Evolutionary conservation across 2,888 invertebrate genomes (phyloP).

Genomic region (Cotesia congregata): DNA sequence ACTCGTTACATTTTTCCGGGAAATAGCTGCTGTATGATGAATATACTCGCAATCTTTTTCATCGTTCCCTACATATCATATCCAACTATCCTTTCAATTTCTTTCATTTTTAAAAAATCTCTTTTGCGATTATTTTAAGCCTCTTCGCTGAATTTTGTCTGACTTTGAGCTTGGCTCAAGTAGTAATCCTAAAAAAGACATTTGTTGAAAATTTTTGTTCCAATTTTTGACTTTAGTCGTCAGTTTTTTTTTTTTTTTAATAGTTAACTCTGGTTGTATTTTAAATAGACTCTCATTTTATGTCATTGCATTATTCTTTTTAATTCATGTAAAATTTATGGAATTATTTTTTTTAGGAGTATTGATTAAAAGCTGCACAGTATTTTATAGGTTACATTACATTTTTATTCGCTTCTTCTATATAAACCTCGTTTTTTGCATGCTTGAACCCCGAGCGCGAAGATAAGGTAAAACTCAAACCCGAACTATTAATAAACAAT

Average conservation of each 20-base stretch:
- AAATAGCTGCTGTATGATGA: neutral
- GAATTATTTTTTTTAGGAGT: no score
- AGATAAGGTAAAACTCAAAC: no score
- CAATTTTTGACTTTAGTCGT: neutral
- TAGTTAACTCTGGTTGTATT: neutral
- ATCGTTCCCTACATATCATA: neutral
- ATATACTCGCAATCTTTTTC: constrained; percentile 1
- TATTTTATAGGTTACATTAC: no score
- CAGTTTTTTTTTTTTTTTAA: neutral
- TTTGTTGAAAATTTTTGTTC: constrained; percentile 11
- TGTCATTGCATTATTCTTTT: no score
- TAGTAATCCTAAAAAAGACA: neutral
- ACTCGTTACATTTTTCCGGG: neutral
- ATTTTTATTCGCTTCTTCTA: no score
- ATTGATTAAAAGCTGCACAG: no score
- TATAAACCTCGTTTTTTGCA: no score
- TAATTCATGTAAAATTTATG: no score
- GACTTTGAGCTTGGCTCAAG: neutral
- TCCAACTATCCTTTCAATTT: neutral
- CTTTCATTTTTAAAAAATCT: constrained; percentile 5
- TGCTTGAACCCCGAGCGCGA: no score
- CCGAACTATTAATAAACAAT: no score
- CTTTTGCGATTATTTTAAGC: constrained; percentile 3
- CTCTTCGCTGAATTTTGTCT: constrained; percentile 5
- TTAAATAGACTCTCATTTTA: no score